Evolutionary conservation across 2,797 vertebrate genomes (phyloP), one percentile per base, ranked within the genome.

Genomic region (Oreochromis mossambicus): DNA sequence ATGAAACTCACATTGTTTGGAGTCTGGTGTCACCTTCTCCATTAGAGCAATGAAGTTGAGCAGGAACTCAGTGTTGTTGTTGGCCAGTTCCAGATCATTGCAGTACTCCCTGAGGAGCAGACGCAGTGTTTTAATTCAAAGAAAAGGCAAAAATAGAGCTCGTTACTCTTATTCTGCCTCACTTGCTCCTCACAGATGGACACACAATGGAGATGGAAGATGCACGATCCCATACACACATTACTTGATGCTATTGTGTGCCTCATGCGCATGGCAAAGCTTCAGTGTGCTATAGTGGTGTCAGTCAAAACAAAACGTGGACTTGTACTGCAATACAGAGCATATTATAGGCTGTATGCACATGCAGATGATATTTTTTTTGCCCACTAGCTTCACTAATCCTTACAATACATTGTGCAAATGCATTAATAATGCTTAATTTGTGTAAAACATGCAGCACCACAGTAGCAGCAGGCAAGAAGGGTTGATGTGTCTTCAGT

Each of bases 11-110:
- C 99, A 99, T 95, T 98, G 98, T 95, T 99, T 99, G 91, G 98
- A 99, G 95, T 99, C 98, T 5, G 99, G 99, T 5, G 98, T 99
- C 95, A 99, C 98, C 96, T 99, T 99, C 96, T 99, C 98, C 98
- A 99, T 99, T 83, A 99, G 98, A 82, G 98, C 97, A 83, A 99
- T 99, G 95, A 99, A 99, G 96, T 98, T 99, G 87, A 98, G 96
- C 94, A 99, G 97, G 95, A 99, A 99, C 92, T 99, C 99, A 0
- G 99, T 99, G 97, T 99, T 99, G 97, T 99, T 99, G 96, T 96
- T 97, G 77, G 98, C 98, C 92, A 98, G 96, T 94, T 99, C 98
- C 94, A 99, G 97, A 87, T 99, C 98, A 95, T 98, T 99, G 97
- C 99, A 99, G 95, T 99, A 99, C 96, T 99, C 98, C 97, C 99